These are phyloP conservation scores for Notamacropus eugenii DNA, from an alignment of 2,797 vertebrate genomes.

Conservation along the genomic window DNA sequence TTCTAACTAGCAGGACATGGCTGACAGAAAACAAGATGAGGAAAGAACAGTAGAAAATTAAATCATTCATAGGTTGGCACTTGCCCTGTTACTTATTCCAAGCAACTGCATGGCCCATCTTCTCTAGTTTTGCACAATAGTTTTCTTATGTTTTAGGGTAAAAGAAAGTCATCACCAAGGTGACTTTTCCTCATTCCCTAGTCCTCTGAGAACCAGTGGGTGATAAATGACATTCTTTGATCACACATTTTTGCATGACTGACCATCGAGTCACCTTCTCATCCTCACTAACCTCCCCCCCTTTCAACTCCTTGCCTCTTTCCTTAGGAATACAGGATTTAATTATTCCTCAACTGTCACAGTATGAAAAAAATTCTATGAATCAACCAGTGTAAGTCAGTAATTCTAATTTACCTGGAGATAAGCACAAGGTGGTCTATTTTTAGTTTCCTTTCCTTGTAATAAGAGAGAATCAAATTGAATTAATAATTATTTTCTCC, in stretches of 20 bases:
- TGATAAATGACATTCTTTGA: neutral
- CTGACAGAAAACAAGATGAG: neutral
- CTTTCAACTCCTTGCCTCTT: neutral
- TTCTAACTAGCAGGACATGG: neutral
- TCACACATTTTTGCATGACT: neutral
- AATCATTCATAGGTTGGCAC: neutral
- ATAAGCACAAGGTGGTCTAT: conserved; percentile 53
- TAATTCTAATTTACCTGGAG: conserved; percentile 28
- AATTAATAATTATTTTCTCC: conserved; percentile 2
- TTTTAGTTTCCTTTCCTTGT: conserved; percentile 63
- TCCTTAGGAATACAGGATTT: neutral
- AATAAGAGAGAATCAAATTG: conserved; percentile 49
- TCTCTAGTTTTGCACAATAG: neutral
- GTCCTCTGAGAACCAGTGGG: neutral
- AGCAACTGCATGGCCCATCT: neutral
- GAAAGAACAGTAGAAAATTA: neutral
- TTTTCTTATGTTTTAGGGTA: neutral
- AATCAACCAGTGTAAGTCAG: neutral
- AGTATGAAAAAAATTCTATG: neutral
- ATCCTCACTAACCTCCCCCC: neutral
- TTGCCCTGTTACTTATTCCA: neutral
- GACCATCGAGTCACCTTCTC: neutral
- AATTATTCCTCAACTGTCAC: neutral
- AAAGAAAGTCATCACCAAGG: neutral
- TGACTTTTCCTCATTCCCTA: neutral